Evolutionary conservation across 2,888 invertebrate species (phyloP).

Genomic region (Merodon equestris): DNA sequence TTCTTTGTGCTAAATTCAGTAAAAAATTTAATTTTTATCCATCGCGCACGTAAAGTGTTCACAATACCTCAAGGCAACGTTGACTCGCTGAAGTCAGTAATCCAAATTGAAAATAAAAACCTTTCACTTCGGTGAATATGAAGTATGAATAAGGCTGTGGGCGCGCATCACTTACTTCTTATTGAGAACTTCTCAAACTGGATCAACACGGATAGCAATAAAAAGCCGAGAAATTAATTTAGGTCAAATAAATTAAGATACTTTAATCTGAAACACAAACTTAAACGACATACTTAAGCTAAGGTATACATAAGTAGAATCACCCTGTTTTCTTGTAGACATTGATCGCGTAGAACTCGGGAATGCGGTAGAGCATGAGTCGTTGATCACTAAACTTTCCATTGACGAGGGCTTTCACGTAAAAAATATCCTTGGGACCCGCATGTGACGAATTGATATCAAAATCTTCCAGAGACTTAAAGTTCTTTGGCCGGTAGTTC

Average conservation of each 20-base stretch:
- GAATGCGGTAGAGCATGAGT: conserved; percentile 74
- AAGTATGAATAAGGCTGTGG: background rate
- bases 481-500: conserved; percentile 73
- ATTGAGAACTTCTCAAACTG: conserved; percentile 14
- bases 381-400: conserved; percentile 76
- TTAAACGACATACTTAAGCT: conserved; percentile 4
- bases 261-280: conserved; percentile 20
- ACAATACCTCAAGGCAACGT: conserved; percentile 23
- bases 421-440: conserved; percentile 74
- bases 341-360: conserved; percentile 74
- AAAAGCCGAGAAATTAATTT: conserved; percentile 1
- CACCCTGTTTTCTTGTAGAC: conserved; percentile 40
- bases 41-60: conserved; percentile 7
- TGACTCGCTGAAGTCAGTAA: background rate
- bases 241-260: conserved; percentile 43
- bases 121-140: background rate
- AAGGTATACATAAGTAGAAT: conserved; percentile 31
- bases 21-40: background rate
- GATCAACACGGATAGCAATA: conserved; percentile 34
- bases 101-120: background rate
- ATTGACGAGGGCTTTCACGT: conserved; percentile 74
- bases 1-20: background rate
- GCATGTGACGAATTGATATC: conserved; percentile 63
- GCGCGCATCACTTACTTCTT: conserved; percentile 2
- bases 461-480: conserved; percentile 61